phyloP scores from a whole-genome alignment of 2,797 vertebrate genomes.

The Adelosebastes latens region DNA sequence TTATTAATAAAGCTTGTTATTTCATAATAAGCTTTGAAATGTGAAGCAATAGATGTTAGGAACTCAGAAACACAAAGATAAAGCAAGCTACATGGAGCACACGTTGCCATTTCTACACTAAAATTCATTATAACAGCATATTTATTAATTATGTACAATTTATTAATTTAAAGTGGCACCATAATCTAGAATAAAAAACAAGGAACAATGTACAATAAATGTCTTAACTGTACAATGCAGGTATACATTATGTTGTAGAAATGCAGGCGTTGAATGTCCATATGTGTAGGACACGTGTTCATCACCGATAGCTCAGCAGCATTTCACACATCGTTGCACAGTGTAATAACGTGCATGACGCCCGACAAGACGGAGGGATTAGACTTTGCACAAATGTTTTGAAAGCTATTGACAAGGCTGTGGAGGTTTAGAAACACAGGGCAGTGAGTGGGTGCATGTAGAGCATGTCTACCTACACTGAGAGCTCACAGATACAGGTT shows the following conservation, averaged over 20 bases:
- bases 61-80: background rate
- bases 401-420: slow-evolving; percentile 35
- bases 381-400: slow-evolving; percentile 44
- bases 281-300: slow-evolving; percentile 24
- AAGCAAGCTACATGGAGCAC: background rate
- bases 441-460: slow-evolving; percentile 42
- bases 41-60: background rate
- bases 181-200: background rate
- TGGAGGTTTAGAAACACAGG: slow-evolving; percentile 36
- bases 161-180: background rate
- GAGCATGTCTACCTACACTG: slow-evolving; percentile 37
- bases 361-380: slow-evolving; percentile 44
- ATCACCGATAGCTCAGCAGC: slow-evolving; percentile 17
- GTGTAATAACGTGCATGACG: slow-evolving; percentile 43
- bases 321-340: slow-evolving; percentile 54
- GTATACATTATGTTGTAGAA: background rate
- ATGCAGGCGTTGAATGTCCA: slow-evolving; percentile 18
- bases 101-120: background rate
- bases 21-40: background rate
- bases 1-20: background rate
- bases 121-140: background rate
- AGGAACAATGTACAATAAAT: background rate
- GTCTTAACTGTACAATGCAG: background rate
- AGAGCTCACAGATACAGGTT: slow-evolving; percentile 33
- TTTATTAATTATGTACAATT: background rate